Evolutionary conservation across 2,888 invertebrate genomes (phyloP).

Genomic region (Buathra laborator): DNA sequence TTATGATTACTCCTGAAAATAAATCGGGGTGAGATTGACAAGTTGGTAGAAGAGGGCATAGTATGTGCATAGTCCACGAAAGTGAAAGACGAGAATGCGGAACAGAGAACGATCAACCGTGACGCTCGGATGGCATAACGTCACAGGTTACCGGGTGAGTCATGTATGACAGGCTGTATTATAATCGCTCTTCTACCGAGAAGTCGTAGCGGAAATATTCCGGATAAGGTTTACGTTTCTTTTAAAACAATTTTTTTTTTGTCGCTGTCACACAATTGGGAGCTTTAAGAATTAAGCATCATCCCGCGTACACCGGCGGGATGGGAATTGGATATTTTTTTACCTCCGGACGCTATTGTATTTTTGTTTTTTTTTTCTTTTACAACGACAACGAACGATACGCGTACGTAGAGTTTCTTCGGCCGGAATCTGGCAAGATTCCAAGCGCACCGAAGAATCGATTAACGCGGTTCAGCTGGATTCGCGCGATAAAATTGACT

Average conservation of each 20-base stretch:
- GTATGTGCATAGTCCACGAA: conserved; percentile 16
- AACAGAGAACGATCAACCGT: conserved; percentile 47
- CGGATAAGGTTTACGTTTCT: conserved; percentile 14
- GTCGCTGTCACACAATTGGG: neutral
- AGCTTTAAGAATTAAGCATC: neutral
- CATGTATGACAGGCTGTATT: conserved; percentile 16
- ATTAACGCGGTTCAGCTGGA: conserved; percentile 12
- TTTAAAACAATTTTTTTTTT: neutral
- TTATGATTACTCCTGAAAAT: conserved; percentile 34
- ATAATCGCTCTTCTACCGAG: conserved; percentile 32
- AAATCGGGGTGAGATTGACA: neutral
- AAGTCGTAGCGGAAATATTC: conserved; percentile 30
- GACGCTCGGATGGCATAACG: conserved; percentile 42
- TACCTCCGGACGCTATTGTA: neutral
- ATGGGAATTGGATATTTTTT: neutral
- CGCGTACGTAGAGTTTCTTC: neutral
- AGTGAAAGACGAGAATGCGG: conserved; percentile 56
- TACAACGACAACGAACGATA: neutral
- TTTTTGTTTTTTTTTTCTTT: neutral
- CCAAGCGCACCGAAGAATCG: conserved; percentile 47
- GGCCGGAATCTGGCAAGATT: conserved; percentile 32
- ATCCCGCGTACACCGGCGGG: neutral
- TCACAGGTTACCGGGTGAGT: conserved; percentile 55
- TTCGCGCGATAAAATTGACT: conserved; percentile 5
- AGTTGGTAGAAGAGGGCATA: neutral